Percentiles rank a stretch among this genome's conserved stretches.
Conservation (phyloP, 2,113 vertebrate genomes). For the Psittacus erithacus region DNA sequence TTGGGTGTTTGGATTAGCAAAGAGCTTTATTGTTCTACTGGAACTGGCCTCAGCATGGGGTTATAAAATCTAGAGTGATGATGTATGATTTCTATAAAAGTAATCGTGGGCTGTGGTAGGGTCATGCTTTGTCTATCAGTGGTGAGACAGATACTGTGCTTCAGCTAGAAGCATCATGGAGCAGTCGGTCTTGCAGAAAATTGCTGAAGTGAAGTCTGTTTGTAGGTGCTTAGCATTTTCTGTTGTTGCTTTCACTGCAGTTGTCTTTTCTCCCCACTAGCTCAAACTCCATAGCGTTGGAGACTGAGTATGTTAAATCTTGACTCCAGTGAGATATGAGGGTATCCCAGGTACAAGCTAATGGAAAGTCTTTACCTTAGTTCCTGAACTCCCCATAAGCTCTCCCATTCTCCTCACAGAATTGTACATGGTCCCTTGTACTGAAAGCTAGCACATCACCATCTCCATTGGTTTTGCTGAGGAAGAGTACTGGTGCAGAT, state of each 20-base stretch:
- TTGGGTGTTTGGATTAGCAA: constrained; percentile 31
- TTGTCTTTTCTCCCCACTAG: background rate
- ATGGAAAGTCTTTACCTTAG: constrained; percentile 62
- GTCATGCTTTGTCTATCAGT: constrained; percentile 34
- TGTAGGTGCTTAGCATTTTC: background rate
- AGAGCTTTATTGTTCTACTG: constrained; percentile 23
- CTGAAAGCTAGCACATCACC: constrained; percentile 27
- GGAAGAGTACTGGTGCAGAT: background rate
- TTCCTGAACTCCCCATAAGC: constrained; percentile 39
- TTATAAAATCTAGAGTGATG: constrained; percentile 11
- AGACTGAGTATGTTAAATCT: background rate
- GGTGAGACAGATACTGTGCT: background rate
- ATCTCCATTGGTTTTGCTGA: constrained; percentile 17
- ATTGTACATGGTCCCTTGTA: background rate
- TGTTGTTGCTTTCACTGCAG: background rate
- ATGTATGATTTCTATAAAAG: background rate
- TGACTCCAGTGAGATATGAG: background rate
- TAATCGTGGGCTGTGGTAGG: constrained; percentile 4
- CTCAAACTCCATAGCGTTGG: background rate
- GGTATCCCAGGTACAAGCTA: background rate
- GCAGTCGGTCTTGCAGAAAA: background rate
- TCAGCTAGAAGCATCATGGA: background rate
- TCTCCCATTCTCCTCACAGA: constrained; percentile 33
- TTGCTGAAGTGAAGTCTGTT: background rate
- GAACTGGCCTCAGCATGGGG: background rate